These are phyloP conservation scores for Leptinotarsa lineolata DNA, from an alignment of 1,140 invertebrate genomes.

Conservation along the genomic window DNA sequence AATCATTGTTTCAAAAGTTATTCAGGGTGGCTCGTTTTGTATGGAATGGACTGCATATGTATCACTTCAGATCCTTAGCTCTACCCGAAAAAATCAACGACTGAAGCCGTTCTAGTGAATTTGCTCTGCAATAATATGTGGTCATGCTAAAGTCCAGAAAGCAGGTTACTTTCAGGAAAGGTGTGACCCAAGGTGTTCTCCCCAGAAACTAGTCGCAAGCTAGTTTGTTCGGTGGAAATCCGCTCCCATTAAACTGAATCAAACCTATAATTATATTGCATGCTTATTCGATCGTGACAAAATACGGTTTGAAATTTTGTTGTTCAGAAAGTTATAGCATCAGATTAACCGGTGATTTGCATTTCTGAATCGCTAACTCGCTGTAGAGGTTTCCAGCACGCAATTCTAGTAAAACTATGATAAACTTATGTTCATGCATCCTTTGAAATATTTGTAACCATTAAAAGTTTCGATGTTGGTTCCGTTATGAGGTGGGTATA, in stretches of 20 bases:
- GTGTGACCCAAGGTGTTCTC: no score
- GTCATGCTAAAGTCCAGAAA: no score
- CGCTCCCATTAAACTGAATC: conserved; percentile 49
- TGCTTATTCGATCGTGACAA: conserved; percentile 50
- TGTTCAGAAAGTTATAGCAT: conserved; percentile 54
- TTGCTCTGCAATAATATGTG: no score
- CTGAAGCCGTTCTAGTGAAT: no score
- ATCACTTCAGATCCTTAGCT: no score
- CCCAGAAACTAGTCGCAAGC: no score
- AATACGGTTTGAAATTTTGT: conserved; percentile 49
- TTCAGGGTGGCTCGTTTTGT: no score
- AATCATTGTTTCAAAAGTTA: no score
- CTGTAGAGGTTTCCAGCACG: conserved; percentile 36
- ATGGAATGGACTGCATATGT: no score
- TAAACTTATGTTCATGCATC: conserved; percentile 44
- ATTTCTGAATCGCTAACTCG: conserved; percentile 42
- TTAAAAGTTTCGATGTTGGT: conserved; percentile 29
- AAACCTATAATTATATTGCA: conserved; percentile 57
- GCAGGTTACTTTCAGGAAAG: no score
- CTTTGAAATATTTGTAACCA: conserved; percentile 33
- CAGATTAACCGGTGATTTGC: conserved; percentile 52
- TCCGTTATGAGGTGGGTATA: not conserved
- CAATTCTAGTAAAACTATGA: conserved; percentile 46
- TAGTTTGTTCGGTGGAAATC: no score
- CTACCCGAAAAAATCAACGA: no score